Evolutionary conservation across 2,113 vertebrate species (phyloP).

Genomic region (Corydoras maculifer): DNA sequence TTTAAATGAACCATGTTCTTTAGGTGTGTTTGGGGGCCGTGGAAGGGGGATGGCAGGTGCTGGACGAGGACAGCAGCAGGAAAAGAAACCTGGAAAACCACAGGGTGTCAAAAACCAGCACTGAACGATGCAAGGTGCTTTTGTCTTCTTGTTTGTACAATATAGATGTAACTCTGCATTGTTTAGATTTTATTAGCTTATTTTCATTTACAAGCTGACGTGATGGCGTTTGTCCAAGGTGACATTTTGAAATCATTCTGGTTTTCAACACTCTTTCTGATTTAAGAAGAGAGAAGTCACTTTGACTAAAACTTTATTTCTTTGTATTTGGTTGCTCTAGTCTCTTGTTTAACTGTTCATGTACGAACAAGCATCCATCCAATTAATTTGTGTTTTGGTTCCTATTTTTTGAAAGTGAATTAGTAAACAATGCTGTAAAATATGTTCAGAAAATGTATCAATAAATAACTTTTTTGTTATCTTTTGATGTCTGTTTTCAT

Average conservation of each 20-base stretch:
- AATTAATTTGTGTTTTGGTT: constrained; percentile 18
- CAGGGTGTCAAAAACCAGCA: constrained; percentile 78
- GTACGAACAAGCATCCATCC: constrained; percentile 31
- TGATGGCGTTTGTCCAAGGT: not conserved
- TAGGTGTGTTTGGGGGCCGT: constrained; percentile 89
- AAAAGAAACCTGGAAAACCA: constrained; percentile 85
- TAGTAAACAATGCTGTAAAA: constrained; percentile 52
- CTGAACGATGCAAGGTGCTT: constrained; percentile 51
- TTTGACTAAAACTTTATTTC: too few relatives aligned
- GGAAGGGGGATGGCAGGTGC: constrained; percentile 73
- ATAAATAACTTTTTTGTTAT: constrained; percentile 56
- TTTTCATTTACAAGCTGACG: not conserved
- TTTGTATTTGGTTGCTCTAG: too few relatives aligned
- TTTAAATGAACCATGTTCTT: not conserved
- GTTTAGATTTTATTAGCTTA: not conserved
- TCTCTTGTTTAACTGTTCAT: not conserved
- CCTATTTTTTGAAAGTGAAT: constrained; percentile 48
- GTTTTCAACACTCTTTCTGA: too few relatives aligned
- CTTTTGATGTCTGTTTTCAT: too few relatives aligned
- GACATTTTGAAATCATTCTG: too few relatives aligned
- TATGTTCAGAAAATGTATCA: constrained; percentile 58
- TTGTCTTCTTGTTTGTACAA: constrained; percentile 1
- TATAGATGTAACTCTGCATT: not conserved
- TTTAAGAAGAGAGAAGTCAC: too few relatives aligned
- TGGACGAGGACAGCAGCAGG: constrained; percentile 76